phyloP scores from a whole-genome alignment of 1,140 invertebrate species.

The Pachypsylla venusta region DNA sequence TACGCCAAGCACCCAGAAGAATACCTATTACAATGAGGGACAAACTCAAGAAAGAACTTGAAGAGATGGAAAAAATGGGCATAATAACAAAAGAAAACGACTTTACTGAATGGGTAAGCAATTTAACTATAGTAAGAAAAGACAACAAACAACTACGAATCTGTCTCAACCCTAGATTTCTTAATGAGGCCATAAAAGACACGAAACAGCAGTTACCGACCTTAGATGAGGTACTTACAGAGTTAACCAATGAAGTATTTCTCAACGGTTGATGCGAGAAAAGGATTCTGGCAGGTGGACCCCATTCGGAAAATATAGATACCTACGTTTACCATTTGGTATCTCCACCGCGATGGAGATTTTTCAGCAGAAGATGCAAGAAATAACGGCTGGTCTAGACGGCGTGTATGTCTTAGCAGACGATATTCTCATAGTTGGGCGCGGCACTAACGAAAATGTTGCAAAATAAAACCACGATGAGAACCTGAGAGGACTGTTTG shows the following conservation, averaged over 20 bases:
- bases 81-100: conserved; percentile 16
- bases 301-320: no score
- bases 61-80: conserved; percentile 18
- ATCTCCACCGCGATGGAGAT: no score
- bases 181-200: conserved; percentile 16
- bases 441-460: conserved; percentile 11
- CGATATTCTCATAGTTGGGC: no score
- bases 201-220: conserved; percentile 16
- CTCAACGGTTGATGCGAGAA: conserved; percentile 19
- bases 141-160: conserved; percentile 27
- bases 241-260: conserved; percentile 18
- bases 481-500: no score
- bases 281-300: conserved; percentile 20
- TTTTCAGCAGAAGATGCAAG: no score
- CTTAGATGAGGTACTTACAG: conserved; percentile 14
- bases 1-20: conserved; percentile 18
- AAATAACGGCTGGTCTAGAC: no score
- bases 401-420: no score
- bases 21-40: conserved; percentile 19
- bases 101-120: conserved; percentile 26
- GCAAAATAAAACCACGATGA: no score
- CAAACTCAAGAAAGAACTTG: conserved; percentile 20
- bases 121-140: conserved; percentile 29
- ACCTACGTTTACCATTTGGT: no score
- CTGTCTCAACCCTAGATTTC: conserved; percentile 28